Base-by-base conservation (phyloP, 2,113 vertebrate species). In the Phocoena sinus region DNA sequence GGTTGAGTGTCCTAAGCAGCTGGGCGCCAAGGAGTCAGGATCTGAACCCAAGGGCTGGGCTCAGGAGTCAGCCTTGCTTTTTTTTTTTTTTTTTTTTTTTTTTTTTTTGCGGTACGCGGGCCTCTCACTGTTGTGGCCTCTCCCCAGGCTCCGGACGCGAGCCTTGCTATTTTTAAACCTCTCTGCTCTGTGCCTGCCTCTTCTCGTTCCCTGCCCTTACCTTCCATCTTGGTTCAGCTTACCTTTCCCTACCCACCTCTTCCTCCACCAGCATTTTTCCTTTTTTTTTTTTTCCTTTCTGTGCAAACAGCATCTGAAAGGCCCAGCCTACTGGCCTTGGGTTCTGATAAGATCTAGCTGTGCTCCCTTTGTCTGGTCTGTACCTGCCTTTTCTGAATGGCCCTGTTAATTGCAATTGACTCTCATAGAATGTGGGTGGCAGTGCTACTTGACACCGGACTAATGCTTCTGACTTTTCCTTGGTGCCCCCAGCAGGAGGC, bases 361-460 rank as follows among this genome's bases (percentile, higher is more conserved):
- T 98, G 97, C 96, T 98, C 94, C 96, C 98, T 98, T 97, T 98
- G 96, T 98, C 93, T 97, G 97, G 98, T 98, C 98, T 99, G 98
- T 99, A 99, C 99, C 99, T 99, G 98, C 98, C 76, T 88, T 84
- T 95, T 92, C 91, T 98, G 99, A 99, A 99, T 99, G 98, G 98
- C 98, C 97, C 97, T 98, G 98, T 98, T 99, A 99, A 99, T 98
- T 99, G 98, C 98, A 99, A 99, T 99, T 98, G 99, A 99, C 99
- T 99, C 98, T 99, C 99, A 98, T 98, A 99, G 99, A 99, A 99
- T 99, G 98, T 99, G 99, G 98, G 98, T 98, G 99, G 99, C 98
- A 97, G 98, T 97, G 97, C 98, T 98, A 98, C 99, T 99, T 98
- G 98, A 99, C 98, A 99, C 98, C 98, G 97, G 77, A 98, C 98